Evolutionary conservation across 2,797 vertebrate genomes (phyloP).

Genomic region (Darevskia nairensis): DNA sequence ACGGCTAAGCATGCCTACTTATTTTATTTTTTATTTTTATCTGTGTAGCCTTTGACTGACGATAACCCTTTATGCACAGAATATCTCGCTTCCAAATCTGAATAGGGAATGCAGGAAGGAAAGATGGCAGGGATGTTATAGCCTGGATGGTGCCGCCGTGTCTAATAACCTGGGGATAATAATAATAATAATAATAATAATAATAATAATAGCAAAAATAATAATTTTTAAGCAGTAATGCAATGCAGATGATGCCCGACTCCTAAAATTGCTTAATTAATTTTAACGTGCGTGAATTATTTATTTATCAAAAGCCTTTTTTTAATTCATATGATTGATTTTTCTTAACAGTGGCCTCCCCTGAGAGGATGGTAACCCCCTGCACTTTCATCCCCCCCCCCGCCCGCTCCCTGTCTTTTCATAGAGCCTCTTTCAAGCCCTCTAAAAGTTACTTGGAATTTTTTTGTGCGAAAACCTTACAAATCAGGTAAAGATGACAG

Average conservation of each 20-base stretch:
- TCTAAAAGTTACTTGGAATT: constrained; percentile 53
- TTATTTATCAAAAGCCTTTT: constrained; percentile 80
- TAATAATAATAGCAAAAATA: not conserved
- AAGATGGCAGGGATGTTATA: constrained; percentile 39
- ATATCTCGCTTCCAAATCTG: constrained; percentile 46
- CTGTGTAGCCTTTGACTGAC: constrained; percentile 37
- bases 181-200: too few relatives aligned
- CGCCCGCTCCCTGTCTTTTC: constrained; percentile 30
- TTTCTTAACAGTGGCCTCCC: constrained; percentile 61
- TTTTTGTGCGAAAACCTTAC: constrained; percentile 44
- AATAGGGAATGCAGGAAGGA: constrained; percentile 45
- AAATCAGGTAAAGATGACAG: constrained; percentile 55
- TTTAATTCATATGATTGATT: constrained; percentile 83
- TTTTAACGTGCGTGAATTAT: constrained; percentile 82
- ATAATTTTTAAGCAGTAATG: not conserved
- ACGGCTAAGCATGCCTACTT: constrained; percentile 33
- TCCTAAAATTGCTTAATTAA: constrained; percentile 78
- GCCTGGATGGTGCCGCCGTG: constrained; percentile 25
- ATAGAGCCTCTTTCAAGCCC: constrained; percentile 49
- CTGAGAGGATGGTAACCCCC: constrained; percentile 58
- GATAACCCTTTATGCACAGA: constrained; percentile 38
- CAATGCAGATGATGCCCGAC: constrained; percentile 29
- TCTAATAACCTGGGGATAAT: constrained; percentile 1
- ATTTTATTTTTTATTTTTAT: too few relatives aligned
- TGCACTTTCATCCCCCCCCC: constrained; percentile 43